phyloP scores from a whole-genome alignment of 2,113 vertebrate genomes.

The Oryzias javanicus region DNA sequence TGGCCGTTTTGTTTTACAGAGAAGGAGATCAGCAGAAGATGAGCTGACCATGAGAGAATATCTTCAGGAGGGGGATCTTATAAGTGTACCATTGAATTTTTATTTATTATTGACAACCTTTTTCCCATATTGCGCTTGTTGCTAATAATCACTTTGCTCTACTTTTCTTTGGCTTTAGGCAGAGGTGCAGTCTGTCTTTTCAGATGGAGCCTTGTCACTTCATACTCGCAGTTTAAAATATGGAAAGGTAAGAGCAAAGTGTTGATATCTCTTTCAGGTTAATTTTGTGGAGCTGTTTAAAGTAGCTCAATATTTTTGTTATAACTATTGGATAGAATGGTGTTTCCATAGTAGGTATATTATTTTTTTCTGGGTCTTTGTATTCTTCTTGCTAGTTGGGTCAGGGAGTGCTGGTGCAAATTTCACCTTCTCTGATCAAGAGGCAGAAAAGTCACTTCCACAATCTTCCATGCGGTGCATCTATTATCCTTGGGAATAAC shows the following conservation, averaged over 20 bases:
- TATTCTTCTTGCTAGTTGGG: conserved; percentile 77
- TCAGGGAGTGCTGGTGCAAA: conserved; percentile 91
- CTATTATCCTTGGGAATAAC: conserved; percentile 92
- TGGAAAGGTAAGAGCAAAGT: conserved; percentile 82
- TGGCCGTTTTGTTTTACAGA: conserved; percentile 79
- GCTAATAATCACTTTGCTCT: conserved; percentile 52
- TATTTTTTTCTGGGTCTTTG: not conserved
- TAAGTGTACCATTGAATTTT: conserved; percentile 82
- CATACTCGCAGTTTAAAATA: conserved; percentile 97
- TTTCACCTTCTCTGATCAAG: conserved; percentile 92
- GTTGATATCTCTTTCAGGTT: not conserved
- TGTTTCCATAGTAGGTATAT: not conserved
- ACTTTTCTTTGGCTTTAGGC: conserved; percentile 77
- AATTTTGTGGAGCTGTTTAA: not conserved
- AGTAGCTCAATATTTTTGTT: not conserved
- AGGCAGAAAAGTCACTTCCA: conserved; percentile 98
- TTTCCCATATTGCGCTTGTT: not conserved
- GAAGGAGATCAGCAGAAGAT: conserved; percentile 91
- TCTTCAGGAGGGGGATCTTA: conserved; percentile 94
- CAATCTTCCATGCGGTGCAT: conserved; percentile 91
- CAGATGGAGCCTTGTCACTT: conserved; percentile 90
- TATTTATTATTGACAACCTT: not conserved
- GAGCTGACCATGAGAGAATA: conserved; percentile 96
- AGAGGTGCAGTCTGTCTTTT: conserved; percentile 94
- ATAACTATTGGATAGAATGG: too few species aligned